Evolutionary conservation across 2,797 vertebrate species (phyloP).

Genomic region (Menidia menidia): DNA sequence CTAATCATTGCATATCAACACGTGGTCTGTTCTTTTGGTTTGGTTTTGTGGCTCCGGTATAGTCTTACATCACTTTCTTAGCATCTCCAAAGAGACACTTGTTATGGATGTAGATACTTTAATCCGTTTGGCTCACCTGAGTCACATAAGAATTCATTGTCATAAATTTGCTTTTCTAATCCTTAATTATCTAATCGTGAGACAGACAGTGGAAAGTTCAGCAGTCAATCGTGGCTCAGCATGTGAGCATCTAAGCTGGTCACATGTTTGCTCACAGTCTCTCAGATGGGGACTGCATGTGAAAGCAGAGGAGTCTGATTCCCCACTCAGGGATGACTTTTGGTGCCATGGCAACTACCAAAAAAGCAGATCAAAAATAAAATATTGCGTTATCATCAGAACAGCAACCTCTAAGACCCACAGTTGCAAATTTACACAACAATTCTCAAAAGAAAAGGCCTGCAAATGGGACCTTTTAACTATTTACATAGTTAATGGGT

Average conservation of each 20-base stretch:
- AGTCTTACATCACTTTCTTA: not conserved
- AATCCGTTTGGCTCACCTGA: not conserved
- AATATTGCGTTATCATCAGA: constrained; percentile 2
- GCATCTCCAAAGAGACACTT: not conserved
- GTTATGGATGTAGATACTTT: not conserved
- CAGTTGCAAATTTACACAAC: too few species aligned
- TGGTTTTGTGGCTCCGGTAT: not conserved
- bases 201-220: constrained; percentile 25
- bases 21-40: not conserved
- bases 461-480: too few species aligned
- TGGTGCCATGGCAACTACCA: not conserved
- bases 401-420: not conserved
- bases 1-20: not conserved
- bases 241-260: constrained; percentile 26
- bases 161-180: constrained; percentile 4
- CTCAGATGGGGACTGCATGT: not conserved
- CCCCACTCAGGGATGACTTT: not conserved
- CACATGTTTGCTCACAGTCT: constrained; percentile 4
- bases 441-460: too few species aligned
- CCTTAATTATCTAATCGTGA: constrained; percentile 10
- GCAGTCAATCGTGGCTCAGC: constrained; percentile 38
- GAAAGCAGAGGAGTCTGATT: not conserved
- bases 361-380: not conserved
- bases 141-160: not conserved
- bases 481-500: too few species aligned